Evolutionary conservation across 2,113 vertebrate genomes (phyloP).

Genomic region (Proteles cristata): DNA sequence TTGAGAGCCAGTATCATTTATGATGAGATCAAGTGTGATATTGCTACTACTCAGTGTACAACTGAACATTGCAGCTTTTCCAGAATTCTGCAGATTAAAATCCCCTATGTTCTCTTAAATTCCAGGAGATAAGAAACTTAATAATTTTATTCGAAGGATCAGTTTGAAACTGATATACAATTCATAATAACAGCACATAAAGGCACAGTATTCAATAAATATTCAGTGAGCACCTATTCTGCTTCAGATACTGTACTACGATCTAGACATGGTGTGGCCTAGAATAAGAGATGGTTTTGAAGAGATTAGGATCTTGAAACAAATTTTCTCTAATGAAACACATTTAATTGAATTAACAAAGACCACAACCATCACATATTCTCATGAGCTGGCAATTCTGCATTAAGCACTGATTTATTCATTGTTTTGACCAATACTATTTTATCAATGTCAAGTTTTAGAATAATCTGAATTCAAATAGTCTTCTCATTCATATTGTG

Average conservation of each 20-base stretch:
- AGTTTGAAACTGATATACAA: not conserved
- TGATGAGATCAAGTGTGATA: not conserved
- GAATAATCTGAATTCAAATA: not conserved
- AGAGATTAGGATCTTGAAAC: not conserved
- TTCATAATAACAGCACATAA: not conserved
- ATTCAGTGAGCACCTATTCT: not conserved
- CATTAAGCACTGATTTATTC: not conserved
- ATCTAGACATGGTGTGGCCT: not conserved
- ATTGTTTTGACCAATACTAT: not conserved
- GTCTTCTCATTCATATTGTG: not conserved
- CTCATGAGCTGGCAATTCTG: not conserved
- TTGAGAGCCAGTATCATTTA: not conserved
- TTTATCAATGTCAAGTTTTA: not conserved
- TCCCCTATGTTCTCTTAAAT: not conserved
- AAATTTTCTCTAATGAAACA: not conserved
- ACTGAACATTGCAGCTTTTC: not conserved
- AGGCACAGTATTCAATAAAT: not conserved
- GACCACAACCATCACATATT: not conserved
- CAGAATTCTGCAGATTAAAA: not conserved
- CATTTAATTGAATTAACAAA: not conserved
- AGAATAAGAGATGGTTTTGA: not conserved
- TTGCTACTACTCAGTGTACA: not conserved
- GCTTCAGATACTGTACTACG: not conserved
- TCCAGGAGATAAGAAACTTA: not conserved
- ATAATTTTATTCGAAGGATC: not conserved